Evolutionary conservation across 2,113 vertebrate species (phyloP).

Genomic region (Labrus mixtus): DNA sequence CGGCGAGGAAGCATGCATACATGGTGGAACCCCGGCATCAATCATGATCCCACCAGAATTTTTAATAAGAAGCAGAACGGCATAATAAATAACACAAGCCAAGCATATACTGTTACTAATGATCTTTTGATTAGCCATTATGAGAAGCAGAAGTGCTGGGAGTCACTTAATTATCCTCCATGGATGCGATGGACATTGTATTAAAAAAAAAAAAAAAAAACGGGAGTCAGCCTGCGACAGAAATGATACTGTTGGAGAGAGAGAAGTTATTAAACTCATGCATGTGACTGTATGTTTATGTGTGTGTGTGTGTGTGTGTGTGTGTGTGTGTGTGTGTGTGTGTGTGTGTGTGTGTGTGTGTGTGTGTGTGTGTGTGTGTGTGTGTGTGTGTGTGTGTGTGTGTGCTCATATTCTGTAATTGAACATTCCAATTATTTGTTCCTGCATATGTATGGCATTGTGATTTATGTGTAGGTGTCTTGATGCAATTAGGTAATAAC

Average conservation of each 20-base stretch:
- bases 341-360: neutral
- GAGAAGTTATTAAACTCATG: constrained; percentile 38
- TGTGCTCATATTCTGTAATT: constrained; percentile 12
- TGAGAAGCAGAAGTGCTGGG: constrained; percentile 74
- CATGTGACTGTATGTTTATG: neutral
- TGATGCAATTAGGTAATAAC: constrained; percentile 26
- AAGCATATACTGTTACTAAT: constrained; percentile 76
- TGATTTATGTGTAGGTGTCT: constrained; percentile 26
- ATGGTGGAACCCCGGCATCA: constrained; percentile 59
- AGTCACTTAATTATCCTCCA: constrained; percentile 82
- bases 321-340: too few species aligned
- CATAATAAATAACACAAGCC: constrained; percentile 79
- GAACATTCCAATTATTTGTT: constrained; percentile 33
- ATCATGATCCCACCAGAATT: constrained; percentile 61
- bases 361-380: neutral
- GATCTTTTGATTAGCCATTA: constrained; percentile 81
- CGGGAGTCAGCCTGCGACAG: constrained; percentile 18
- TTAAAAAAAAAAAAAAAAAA: constrained; percentile 22
- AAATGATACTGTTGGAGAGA: constrained; percentile 49
- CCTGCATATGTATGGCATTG: constrained; percentile 3
- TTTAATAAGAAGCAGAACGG: constrained; percentile 76
- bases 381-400: neutral
- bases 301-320: neutral
- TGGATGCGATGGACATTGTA: constrained; percentile 49
- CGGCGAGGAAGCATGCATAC: constrained; percentile 44